Conservation (phyloP, 2,888 invertebrate genomes). For the Mythimna loreyi region DNA sequence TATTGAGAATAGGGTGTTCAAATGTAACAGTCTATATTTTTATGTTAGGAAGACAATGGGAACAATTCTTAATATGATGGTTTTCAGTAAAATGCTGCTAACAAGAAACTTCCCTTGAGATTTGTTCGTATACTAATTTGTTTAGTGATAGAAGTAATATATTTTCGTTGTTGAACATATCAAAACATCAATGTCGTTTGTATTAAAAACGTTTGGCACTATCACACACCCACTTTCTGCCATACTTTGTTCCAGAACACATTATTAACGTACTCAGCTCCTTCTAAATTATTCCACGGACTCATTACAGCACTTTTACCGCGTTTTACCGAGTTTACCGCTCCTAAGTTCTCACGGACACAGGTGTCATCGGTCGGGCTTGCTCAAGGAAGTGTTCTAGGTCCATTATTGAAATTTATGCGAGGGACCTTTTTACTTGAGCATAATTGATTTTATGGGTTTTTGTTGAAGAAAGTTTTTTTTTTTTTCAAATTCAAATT, state of each 20-base stretch:
- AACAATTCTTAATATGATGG: no score
- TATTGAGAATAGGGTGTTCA: no score
- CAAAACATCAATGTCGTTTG: no score
- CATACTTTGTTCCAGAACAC: conserved; percentile 17
- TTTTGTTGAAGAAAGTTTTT: conserved; percentile 3
- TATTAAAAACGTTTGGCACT: conserved; percentile 9
- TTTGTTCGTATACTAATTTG: no score
- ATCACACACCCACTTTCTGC: not conserved
- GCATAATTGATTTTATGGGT: conserved; percentile 53
- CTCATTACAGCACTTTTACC: conserved; percentile 40
- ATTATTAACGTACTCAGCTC: conserved; percentile 26
- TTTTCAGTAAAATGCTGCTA: no score
- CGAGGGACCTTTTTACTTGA: conserved; percentile 30
- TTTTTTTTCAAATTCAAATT: no score
- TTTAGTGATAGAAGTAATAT: no score
- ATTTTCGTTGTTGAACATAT: no score
- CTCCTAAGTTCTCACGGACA: conserved; percentile 63
- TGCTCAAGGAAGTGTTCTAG: conserved; percentile 62
- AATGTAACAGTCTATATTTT: no score
- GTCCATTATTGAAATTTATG: conserved; percentile 68
- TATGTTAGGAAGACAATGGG: no score
- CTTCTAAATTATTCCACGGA: conserved; percentile 54
- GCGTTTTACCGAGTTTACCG: conserved; percentile 6
- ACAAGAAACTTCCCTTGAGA: no score
- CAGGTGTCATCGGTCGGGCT: conserved; percentile 62